A percentile compares a stretch with the other conserved stretches of the same genome.
These are phyloP conservation scores for Theropithecus gelada DNA, from an alignment of 2,113 vertebrate genomes.

Conservation along the genomic window DNA sequence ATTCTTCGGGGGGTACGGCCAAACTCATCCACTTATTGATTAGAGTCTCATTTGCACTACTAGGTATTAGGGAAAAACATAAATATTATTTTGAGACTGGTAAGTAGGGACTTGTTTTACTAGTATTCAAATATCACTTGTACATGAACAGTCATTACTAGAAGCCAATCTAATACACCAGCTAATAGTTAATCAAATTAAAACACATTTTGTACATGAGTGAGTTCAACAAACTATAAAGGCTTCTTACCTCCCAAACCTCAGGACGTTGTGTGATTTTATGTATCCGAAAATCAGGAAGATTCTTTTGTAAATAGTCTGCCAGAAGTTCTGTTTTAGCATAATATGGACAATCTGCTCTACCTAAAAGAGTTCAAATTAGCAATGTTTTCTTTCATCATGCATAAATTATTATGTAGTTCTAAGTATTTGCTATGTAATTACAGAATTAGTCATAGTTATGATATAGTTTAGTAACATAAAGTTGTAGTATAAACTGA, in stretches of 20 bases:
- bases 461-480: neutral
- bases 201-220: neutral
- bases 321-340: conserved; percentile 94
- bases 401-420: neutral
- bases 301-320: conserved; percentile 88
- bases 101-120: neutral
- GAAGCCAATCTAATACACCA: neutral
- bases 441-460: neutral
- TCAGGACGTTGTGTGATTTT: conserved; percentile 91
- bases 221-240: neutral
- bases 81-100: neutral
- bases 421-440: neutral
- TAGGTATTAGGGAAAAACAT: neutral
- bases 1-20: neutral
- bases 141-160: neutral
- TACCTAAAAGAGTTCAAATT: conserved; percentile 85
- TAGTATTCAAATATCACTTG: neutral
- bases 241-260: conserved; percentile 90
- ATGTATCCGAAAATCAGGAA: conserved; percentile 90
- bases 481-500: neutral
- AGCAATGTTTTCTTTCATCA: conserved; percentile 9
- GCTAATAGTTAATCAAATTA: conserved; percentile 1
- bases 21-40: neutral
- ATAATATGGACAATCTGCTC: conserved; percentile 90
- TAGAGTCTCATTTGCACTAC: neutral